Evolutionary conservation across 2,888 invertebrate species (phyloP).

Genomic region (Herminia tarsipennalis): DNA sequence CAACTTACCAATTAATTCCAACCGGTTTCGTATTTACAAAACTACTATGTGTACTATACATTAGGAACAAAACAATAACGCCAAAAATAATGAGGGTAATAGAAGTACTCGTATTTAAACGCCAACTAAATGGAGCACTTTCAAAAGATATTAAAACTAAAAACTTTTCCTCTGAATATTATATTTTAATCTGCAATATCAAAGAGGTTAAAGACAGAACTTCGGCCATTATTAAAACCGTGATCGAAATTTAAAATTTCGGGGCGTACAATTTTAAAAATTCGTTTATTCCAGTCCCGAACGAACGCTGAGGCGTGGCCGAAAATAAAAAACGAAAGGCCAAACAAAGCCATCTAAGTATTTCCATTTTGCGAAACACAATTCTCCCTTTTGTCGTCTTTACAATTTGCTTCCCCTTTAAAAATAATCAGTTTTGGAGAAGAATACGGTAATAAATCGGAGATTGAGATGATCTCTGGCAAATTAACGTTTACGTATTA

Average conservation of each 20-base stretch:
- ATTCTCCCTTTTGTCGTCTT: conserved; percentile 10
- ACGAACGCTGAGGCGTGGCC: conserved; percentile 8
- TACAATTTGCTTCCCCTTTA: conserved; percentile 1
- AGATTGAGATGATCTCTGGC: conserved; percentile 5
- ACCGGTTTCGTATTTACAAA: no score
- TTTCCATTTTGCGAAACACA: conserved; percentile 15
- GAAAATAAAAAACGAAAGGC: conserved; percentile 18
- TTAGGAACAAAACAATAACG: no score
- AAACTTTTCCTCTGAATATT: not conserved
- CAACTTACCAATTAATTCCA: no score
- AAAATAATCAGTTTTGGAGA: conserved; percentile 21
- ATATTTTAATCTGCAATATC: conserved; percentile 1
- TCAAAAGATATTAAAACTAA: no score
- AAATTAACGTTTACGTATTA: conserved; percentile 5
- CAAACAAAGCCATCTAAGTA: conserved; percentile 20
- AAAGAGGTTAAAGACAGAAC: not conserved
- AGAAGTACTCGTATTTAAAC: no score
- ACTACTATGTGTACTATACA: no score
- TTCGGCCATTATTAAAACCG: conserved; percentile 8
- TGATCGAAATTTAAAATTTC: conserved; percentile 17
- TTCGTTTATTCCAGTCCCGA: conserved; percentile 10
- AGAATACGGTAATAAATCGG: conserved; percentile 15
- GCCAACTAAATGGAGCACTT: not conserved
- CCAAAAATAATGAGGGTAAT: no score
- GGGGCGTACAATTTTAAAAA: conserved; percentile 5